These are phyloP conservation scores for Glyptemys insculpta DNA, from an alignment of 2,797 vertebrate species.

Conservation along the genomic window DNA sequence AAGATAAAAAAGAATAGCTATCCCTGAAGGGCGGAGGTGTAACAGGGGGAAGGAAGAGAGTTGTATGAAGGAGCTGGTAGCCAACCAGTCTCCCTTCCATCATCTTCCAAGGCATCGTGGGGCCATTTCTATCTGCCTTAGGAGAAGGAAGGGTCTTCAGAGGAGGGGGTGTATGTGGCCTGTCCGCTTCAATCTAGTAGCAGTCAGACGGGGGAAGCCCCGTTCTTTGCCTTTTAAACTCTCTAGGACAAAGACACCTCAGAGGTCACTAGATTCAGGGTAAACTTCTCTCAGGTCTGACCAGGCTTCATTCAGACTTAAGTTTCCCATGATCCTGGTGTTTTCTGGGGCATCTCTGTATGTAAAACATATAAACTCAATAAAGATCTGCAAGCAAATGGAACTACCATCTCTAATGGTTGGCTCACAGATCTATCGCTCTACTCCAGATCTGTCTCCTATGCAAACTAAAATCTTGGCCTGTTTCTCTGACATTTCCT, in stretches of 20 bases:
- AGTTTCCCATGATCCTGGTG: slow-evolving; percentile 12
- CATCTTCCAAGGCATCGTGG: slow-evolving; percentile 3
- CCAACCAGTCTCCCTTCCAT: background rate
- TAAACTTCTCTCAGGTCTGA: slow-evolving; percentile 15
- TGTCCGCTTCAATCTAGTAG: slow-evolving; percentile 3
- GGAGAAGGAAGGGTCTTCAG: background rate
- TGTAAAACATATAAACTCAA: slow-evolving; percentile 25
- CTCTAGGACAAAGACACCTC: slow-evolving; percentile 1
- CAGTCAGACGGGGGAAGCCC: background rate
- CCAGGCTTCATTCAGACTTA: background rate
- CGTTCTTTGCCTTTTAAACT: slow-evolving; percentile 44
- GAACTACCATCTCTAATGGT: background rate
- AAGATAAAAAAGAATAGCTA: background rate
- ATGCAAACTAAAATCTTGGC: slow-evolving; percentile 5
- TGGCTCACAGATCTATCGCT: rapidly evolving
- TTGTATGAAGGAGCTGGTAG: background rate
- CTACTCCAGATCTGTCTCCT: background rate
- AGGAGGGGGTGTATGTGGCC: background rate
- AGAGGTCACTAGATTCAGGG: slow-evolving; percentile 22
- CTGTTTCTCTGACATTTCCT: background rate
- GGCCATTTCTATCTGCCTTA: background rate
- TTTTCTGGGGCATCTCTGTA: slow-evolving; percentile 29
- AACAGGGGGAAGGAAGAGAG: background rate
- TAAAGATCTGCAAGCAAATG: background rate
- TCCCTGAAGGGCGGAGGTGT: background rate